Base-by-base conservation (phyloP, 2,888 invertebrate species). In the Auanema freiburgensis region DNA sequence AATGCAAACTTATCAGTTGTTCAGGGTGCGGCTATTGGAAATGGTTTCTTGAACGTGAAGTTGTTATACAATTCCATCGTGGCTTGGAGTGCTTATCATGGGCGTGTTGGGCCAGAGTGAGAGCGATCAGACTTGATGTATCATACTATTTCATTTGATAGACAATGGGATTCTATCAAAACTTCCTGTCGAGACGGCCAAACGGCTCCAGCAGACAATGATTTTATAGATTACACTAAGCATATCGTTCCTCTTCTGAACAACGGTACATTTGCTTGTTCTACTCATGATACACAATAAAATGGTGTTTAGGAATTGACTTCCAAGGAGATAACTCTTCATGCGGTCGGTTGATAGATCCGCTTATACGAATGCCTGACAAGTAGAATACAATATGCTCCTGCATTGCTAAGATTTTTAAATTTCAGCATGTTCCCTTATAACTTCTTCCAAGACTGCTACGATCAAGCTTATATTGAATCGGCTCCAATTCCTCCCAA, bases 1-100 rank as follows among this genome's bases (percentile, higher is more conserved):
- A 41, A 0, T 55, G 10, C 10, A 2, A 55, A 40, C 18, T 52
- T 24, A 52, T 21, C 46, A 18, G 16, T 8, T 14, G 33, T 52
- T 24, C 41, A 59, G 59, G 64, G 64, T 54, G 55, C 59, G 0
- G 59, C 59, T 1, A 64, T 64, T 59, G 64, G 64, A 59, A 64
- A 64, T 25, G 64, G 64, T 14, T 64, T 59, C 51, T 59, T 64
- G 59, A 52, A 64, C 46, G 64, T 64, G 8, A 40, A 54, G 18
- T 43, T 50, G 11, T 24, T 59, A 21, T 21, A 33, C 42, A 73
- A 73, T 42, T 66, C 68, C 0, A 56, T 68, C 59, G 65, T 71
- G 42, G 24, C 71, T n/a, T 73, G 72, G 72, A 62, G 60, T 50
- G 70, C 69, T 3, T 73, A 73, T 56, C 72, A 73, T 51, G 70